phyloP scores from a whole-genome alignment of 2,888 invertebrate genomes.

The Ashinkailepas kermadecensis region DNA sequence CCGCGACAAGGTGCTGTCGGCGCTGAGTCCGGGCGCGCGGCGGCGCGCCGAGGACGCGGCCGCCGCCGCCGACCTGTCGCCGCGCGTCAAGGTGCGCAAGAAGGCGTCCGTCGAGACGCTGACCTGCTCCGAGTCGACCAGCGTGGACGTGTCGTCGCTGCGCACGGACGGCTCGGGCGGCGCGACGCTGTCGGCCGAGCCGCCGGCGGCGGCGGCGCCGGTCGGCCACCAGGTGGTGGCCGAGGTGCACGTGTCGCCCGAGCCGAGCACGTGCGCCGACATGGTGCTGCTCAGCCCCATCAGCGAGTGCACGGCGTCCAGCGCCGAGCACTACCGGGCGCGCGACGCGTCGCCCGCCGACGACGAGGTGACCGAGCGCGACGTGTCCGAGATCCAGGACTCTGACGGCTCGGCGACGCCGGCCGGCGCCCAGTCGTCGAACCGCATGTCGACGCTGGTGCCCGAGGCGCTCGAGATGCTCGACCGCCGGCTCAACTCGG shows the following conservation, averaged over 20 bases:
- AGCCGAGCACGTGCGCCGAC: conserved; percentile 32
- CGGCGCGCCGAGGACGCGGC: conserved; percentile 25
- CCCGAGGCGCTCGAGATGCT: conserved; percentile 17
- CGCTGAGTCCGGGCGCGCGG: conserved; percentile 27
- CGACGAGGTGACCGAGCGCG: conserved; percentile 11
- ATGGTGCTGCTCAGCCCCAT: conserved; percentile 21
- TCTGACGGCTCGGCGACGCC: not conserved
- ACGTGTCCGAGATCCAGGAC: not conserved
- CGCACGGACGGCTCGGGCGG: conserved; percentile 35
- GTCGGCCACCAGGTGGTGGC: conserved; percentile 36
- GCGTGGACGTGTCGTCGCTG: conserved; percentile 32
- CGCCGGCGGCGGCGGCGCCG: conserved; percentile 23
- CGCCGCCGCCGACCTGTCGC: conserved; percentile 23
- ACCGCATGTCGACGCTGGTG: conserved; percentile 5
- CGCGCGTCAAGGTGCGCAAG: conserved; percentile 34
- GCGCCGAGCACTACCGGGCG: conserved; percentile 37
- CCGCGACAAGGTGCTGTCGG: conserved; percentile 46
- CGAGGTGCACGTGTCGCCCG: conserved; percentile 32
- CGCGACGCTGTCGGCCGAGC: conserved; percentile 20
- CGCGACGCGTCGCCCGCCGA: not conserved
- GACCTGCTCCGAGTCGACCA: conserved; percentile 36
- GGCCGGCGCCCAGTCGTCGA: not conserved
- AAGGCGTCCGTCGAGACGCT: conserved; percentile 37
- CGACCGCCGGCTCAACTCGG: conserved; percentile 15
- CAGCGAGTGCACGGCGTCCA: conserved; percentile 25